phyloP scores from a whole-genome alignment of 2,797 vertebrate species.

The Pangasius krempfi region DNA sequence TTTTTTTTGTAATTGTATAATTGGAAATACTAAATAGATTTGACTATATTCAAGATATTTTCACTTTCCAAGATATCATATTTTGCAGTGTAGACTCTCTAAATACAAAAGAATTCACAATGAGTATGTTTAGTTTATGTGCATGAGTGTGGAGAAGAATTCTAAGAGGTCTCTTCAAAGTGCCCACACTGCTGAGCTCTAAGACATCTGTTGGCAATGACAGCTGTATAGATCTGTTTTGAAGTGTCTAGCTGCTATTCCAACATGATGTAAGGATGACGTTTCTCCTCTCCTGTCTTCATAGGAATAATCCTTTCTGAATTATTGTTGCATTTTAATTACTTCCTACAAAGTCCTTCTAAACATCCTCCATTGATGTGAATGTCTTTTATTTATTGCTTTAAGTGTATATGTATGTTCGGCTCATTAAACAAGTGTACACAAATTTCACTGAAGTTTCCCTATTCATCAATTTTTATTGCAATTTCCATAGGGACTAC shows the following conservation, averaged over 20 bases:
- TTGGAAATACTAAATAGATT: too few species aligned
- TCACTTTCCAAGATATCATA: too few species aligned
- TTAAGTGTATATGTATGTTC: too few species aligned
- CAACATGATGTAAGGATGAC: not conserved
- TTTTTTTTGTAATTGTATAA: too few species aligned
- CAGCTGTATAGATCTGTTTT: slow-evolving; percentile 71
- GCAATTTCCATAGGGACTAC: too few species aligned
- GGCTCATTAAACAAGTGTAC: too few species aligned
- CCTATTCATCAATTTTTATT: too few species aligned
- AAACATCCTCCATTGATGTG: too few species aligned
- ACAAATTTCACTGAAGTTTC: too few species aligned
- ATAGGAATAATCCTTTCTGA: slow-evolving; percentile 61
- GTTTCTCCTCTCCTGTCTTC: slow-evolving; percentile 15
- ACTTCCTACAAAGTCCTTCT: too few species aligned
- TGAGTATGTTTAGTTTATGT: slow-evolving; percentile 30
- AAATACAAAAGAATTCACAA: slow-evolving; percentile 19
- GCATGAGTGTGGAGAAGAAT: slow-evolving; percentile 70
- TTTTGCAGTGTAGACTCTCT: slow-evolving; percentile 1
- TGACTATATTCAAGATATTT: too few species aligned
- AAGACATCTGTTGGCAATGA: slow-evolving; percentile 38
- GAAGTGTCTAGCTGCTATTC: slow-evolving; percentile 44
- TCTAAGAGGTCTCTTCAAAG: slow-evolving; percentile 79
- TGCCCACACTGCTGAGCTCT: slow-evolving; percentile 18
- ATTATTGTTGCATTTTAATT: slow-evolving; percentile 62
- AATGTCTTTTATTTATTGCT: too few species aligned